A percentile compares a stretch with the other conserved stretches of the same genome.
Conservation (phyloP, 2,113 vertebrate genomes). For the Jaculus jaculus region DNA sequence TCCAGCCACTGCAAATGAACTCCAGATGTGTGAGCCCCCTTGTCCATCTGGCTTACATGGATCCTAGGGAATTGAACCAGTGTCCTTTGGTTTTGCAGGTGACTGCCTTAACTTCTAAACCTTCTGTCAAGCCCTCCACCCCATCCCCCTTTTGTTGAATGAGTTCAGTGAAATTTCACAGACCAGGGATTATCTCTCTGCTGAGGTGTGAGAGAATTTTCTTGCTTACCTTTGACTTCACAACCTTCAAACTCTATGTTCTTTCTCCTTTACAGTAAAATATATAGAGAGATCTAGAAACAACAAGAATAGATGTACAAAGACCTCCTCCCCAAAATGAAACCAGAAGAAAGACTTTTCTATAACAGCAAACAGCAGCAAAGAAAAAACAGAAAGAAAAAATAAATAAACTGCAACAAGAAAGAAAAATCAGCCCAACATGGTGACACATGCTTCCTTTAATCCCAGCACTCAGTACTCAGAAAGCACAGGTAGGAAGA, state of each 20-base stretch:
- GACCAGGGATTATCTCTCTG: not conserved
- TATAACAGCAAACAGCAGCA: not conserved
- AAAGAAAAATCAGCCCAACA: not conserved
- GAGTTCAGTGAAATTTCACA: not conserved
- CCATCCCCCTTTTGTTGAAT: too few relatives aligned
- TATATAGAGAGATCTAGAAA: not conserved
- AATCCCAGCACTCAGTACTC: not conserved
- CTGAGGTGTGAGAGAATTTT: not conserved
- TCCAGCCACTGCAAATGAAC: too few relatives aligned
- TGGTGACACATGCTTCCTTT: not conserved
- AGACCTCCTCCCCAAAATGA: not conserved
- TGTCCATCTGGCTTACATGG: too few relatives aligned
- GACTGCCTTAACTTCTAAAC: too few relatives aligned
- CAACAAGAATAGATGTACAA: constrained; percentile 34
- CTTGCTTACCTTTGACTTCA: constrained; percentile 20
- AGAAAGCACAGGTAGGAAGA: too few relatives aligned
- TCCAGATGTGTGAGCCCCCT: too few relatives aligned
- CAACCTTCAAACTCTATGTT: constrained; percentile 3
- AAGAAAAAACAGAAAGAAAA: not conserved
- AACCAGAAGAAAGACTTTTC: not conserved
- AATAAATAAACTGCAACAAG: not conserved
- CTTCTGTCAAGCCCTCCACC: too few relatives aligned
- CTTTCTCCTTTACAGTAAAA: constrained; percentile 44
- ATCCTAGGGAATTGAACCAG: too few relatives aligned
- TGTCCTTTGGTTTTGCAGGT: too few relatives aligned